Conservation (phyloP, 2,113 vertebrate species). For the Rhynchomys soricoides region DNA sequence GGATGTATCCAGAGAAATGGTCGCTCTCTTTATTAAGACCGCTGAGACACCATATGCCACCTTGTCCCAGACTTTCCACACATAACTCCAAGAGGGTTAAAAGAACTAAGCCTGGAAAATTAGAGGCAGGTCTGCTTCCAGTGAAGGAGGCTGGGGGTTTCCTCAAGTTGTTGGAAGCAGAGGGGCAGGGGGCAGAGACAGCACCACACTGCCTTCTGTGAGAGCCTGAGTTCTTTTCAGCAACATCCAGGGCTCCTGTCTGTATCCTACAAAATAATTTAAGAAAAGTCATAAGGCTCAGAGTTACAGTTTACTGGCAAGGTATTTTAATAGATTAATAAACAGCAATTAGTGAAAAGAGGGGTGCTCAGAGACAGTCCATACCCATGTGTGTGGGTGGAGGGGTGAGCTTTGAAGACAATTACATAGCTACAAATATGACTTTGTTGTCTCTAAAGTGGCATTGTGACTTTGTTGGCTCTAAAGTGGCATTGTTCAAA, state of each 20-base stretch:
- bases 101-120: not conserved
- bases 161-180: not conserved
- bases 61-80: accelerated
- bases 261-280: not conserved
- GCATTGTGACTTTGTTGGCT: not conserved
- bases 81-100: not conserved
- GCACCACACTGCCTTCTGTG: no score
- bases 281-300: not conserved
- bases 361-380: no score
- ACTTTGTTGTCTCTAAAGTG: not conserved
- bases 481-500: not conserved
- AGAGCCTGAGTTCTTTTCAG: not conserved
- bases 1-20: not conserved
- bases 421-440: not conserved
- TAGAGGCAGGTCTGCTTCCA: not conserved
- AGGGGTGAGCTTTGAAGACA: not conserved
- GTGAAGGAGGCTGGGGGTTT: not conserved
- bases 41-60: not conserved
- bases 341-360: not conserved
- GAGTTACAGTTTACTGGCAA: not conserved
- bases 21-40: not conserved
- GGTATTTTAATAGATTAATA: not conserved
- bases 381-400: not conserved
- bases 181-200: no score
- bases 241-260: not conserved